Base-by-base conservation (phyloP, 2,888 invertebrate species). In the Drosophila greeni region DNA sequence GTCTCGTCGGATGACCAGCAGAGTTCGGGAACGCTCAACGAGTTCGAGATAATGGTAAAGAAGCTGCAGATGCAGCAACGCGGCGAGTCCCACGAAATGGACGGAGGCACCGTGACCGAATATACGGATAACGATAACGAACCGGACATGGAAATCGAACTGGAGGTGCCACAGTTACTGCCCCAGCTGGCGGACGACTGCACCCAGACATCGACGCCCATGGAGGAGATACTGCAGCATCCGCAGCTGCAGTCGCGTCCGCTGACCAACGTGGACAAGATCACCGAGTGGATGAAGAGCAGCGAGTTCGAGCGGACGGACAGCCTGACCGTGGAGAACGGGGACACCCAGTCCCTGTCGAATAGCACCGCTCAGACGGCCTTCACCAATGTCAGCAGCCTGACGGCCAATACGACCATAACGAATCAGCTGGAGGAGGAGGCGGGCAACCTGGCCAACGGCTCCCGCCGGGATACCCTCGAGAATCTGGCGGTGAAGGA, bases 371-470 rank as follows among this genome's bases (percentile, higher is more conserved):
- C 77, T 48, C 85, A 75, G 20, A 85, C 85, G 6, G 80, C 74
- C 0, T 76, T 80, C 7, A 86, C 84, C 24, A 77, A 80, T 55
- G 74, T 81, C 16, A 83, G 83, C 71, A 82, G 75, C 43, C 12
- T 78, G 45, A 79, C 85, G 0, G 80, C 78, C 42, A 84, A 84
- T 31, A 86, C 86, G 42, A 84, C 79, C 57, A 82, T 84, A 34
- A 80, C 76, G 8, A 73, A 81, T 16, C 74, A 76, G 48, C 69
- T 86, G 9, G 88, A 89, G 20, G 91, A 91, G 68, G 92, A 92
- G 72, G 92, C 91, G 72, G 92, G 91, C 76, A 90, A 93, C 0
- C 90, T 94, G 14, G 92, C 93, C 49, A 93, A 94, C 82, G 93
- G 92, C 49, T 91, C 92, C 3, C 91, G 93, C 1, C 86, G 93